Base-by-base conservation (phyloP, 2,113 vertebrate genomes). In the Aplodontia rufa region DNA sequence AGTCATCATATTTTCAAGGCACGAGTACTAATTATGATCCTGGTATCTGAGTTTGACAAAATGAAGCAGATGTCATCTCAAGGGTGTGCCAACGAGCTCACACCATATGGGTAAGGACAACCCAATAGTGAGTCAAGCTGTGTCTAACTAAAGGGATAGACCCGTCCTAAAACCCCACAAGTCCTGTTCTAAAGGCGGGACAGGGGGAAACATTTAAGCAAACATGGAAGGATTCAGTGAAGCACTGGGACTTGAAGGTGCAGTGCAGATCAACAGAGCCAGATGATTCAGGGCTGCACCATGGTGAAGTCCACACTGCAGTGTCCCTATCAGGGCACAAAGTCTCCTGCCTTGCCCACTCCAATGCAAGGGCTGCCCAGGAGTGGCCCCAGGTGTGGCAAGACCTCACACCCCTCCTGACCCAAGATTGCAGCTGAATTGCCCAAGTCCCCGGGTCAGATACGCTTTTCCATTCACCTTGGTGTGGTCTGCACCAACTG, bases 41-140 rank as follows among this genome's bases (percentile, higher is more conserved):
- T 5, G 5, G 62, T 19, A 6, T 11, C 4, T 2, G 26, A 69
- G 37, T n/a, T 8, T 64, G 19, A 35, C 2, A 9, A 55, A 55
- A 76, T 0, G 0, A 78, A 58, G 55, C 74, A 13, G 10, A 42
- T 0, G 17, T 53, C n/a, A 3, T 74, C 35, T 82, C 35, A 17
- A 35, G 40, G 47, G 37, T 19, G 0, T 2, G 0, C 14, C 11
- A 2, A 20, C 0, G 0, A 81, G 66, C 74, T 40, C 20, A 28
- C 1, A 32, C 49, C 49, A 6, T 19, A 19, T 0, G 5, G 6
- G 28, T 28, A 12, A 49, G 19, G 10, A 69, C 1, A 11, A 12
- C 7, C n/a, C 35, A 8, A 22, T 1, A 66, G 40, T 20, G 49
- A 84, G 40, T 28, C 40, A 11, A 53, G 40, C 62, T 40, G 10